phyloP scores from a whole-genome alignment of 2,888 invertebrate species.

The Ophion ellenae region DNA sequence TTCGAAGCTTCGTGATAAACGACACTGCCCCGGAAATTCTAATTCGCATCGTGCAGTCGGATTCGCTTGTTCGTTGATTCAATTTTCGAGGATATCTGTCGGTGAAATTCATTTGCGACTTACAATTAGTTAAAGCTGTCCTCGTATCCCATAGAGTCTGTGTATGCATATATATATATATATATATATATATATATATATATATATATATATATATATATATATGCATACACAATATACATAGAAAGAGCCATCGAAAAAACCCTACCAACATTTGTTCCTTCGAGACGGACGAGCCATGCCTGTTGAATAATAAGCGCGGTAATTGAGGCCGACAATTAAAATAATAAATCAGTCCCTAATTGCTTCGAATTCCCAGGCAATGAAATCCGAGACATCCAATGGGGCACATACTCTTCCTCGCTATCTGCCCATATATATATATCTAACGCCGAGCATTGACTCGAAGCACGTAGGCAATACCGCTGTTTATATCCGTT shows the following conservation, averaged over 20 bases:
- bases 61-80: background rate
- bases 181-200: too few relatives aligned
- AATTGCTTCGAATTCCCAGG: slow-evolving; percentile 66
- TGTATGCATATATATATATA: background rate
- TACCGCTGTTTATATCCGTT: slow-evolving; percentile 15
- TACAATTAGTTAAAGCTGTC: too few relatives aligned
- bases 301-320: slow-evolving; percentile 65
- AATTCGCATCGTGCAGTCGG: background rate
- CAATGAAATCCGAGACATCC: slow-evolving; percentile 39
- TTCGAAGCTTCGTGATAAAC: too few relatives aligned
- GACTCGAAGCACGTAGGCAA: slow-evolving; percentile 13
- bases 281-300: slow-evolving; percentile 9
- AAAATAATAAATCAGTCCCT: slow-evolving; percentile 69
- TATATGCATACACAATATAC: too few relatives aligned
- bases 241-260: background rate
- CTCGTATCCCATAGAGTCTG: background rate
- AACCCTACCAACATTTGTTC: slow-evolving; percentile 25
- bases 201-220: too few relatives aligned
- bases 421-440: background rate
- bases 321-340: slow-evolving; percentile 63
- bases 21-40: background rate
- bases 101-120: background rate
- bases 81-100: background rate
- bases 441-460: background rate
- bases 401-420: slow-evolving; percentile 16